Evolutionary conservation across 2,113 vertebrate genomes (phyloP).

Genomic region (Dermatemys mawii): DNA sequence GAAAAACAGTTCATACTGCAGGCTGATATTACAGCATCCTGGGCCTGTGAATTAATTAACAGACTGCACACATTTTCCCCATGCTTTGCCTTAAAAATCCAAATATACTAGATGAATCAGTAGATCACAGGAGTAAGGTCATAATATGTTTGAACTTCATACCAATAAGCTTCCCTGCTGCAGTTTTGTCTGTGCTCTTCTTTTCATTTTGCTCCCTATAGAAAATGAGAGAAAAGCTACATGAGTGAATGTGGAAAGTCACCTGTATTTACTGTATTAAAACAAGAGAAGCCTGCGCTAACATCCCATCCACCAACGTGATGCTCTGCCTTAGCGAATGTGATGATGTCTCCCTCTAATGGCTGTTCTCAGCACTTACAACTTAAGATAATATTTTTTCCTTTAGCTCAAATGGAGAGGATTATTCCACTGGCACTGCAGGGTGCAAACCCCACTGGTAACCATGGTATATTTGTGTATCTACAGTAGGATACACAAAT

Average conservation of each 20-base stretch:
- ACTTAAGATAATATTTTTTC: not conserved
- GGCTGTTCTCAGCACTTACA: not conserved
- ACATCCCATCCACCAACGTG: not conserved
- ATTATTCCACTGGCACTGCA: not conserved
- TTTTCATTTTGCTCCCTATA: not conserved
- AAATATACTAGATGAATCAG: not conserved
- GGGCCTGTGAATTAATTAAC: not conserved
- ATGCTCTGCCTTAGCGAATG: not conserved
- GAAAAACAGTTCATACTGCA: not conserved
- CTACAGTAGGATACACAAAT: too few relatives aligned
- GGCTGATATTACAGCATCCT: not conserved
- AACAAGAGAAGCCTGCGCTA: not conserved
- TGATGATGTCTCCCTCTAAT: not conserved
- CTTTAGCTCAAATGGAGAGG: not conserved
- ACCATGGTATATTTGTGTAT: not conserved
- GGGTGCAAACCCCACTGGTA: not conserved
- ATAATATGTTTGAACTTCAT: not conserved
- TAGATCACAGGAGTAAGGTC: not conserved
- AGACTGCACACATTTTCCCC: not conserved
- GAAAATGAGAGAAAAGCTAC: not conserved
- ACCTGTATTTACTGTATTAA: not conserved
- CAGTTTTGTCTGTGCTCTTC: not conserved
- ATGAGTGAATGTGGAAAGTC: not conserved
- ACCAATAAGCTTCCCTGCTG: not conserved
- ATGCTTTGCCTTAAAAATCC: not conserved